phyloP scores from a whole-genome alignment of 2,888 invertebrate species.

The Drosophila nigritarsus region DNA sequence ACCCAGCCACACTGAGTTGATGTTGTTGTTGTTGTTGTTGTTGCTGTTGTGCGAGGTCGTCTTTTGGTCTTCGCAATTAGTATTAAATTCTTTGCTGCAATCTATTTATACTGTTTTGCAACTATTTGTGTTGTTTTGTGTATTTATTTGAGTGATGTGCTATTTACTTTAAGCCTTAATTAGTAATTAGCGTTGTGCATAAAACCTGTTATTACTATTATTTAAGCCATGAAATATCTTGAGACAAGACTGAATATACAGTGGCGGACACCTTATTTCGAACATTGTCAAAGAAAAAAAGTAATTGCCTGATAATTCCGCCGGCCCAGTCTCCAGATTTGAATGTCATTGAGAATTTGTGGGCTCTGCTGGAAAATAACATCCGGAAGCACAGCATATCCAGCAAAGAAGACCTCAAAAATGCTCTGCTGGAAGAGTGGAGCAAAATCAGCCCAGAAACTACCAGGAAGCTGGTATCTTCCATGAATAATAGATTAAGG shows the following conservation, averaged over 20 bases:
- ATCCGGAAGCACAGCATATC: too few species aligned
- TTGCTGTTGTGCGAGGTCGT: slow-evolving; percentile 68
- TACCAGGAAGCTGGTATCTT: too few species aligned
- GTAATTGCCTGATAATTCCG: too few species aligned
- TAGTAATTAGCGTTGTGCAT: neutral
- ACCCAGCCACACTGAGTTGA: slow-evolving; percentile 34
- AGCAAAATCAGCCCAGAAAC: too few species aligned
- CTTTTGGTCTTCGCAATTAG: slow-evolving; percentile 48
- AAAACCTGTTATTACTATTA: neutral
- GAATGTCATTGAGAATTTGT: too few species aligned
- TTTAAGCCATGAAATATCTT: neutral
- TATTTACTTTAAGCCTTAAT: neutral
- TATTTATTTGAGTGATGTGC: neutral
- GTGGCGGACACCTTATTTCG: too few species aligned
- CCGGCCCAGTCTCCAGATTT: too few species aligned
- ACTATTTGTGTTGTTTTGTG: neutral
- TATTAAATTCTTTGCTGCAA: slow-evolving; percentile 25
- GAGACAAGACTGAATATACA: neutral
- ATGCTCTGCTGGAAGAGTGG: too few species aligned
- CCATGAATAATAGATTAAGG: too few species aligned
- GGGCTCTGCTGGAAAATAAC: too few species aligned
- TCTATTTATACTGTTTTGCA: neutral
- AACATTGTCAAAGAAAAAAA: too few species aligned
- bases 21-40: neutral
- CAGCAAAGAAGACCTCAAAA: too few species aligned